Base-by-base conservation (phyloP, 2,888 invertebrate genomes). In the Oscheius sp. region DNA sequence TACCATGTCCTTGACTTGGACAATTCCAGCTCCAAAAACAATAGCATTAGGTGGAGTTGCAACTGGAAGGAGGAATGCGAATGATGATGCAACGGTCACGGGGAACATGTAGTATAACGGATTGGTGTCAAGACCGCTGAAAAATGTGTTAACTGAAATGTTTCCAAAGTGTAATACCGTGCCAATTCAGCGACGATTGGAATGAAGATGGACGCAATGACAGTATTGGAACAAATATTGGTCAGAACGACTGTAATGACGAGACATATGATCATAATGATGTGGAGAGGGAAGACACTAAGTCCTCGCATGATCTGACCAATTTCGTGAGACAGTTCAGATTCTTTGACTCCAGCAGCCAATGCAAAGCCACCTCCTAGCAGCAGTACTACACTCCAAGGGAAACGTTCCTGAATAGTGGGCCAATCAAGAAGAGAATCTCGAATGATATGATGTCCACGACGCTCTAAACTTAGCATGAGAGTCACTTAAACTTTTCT, bases 11-110 rank as follows among this genome's bases (percentile, higher is more conserved):
- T 75, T 76, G 50, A 83, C 83, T 73, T 81, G 77, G 9, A 85
- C 65, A 33, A 80, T 77, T 47, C 83, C 82, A 1, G 84, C 79
- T 0, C 78, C 78, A 72, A 84, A 84, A 2, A 84, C 82, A 62
- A 82, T 82, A 1, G 96, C 96, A 90, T 96, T 96, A n/a, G 96
- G 96, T 1, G 96, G 96, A 0, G 96, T 96, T 55, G 95, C 96
- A 10, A 96, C 96, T 0, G 92, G 92, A 10, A 92, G 83, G 66
- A 91, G 90, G 77, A 91, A 92, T 13, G 88, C 86, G 72, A 87
- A 90, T 0, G 90, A 90, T 55, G 89, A 88, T 53, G 87, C 85
- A 32, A 90, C 71, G 2, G 90, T 84, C 2, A 89, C 85, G 7
- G 90, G 90, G 11, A 90, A 59, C 89, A 90, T 89, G 74, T 90